Evolutionary conservation across 2,797 vertebrate genomes (phyloP).

Genomic region (Spheniscus humboldti): DNA sequence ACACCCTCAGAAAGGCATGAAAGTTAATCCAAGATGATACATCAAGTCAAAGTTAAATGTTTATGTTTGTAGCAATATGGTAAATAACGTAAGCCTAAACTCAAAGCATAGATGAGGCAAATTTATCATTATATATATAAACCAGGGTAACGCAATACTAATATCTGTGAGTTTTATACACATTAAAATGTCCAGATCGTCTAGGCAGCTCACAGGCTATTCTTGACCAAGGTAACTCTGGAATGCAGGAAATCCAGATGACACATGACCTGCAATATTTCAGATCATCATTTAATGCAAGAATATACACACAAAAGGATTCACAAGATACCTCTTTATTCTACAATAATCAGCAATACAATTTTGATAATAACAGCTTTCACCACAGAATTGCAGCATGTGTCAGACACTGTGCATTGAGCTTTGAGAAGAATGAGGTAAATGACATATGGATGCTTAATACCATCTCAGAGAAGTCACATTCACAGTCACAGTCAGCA

Average conservation of each 20-base stretch:
- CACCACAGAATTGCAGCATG: background rate
- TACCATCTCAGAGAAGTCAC: slow-evolving; percentile 34
- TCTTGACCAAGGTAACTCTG: background rate
- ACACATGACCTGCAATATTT: background rate
- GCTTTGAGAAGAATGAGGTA: background rate
- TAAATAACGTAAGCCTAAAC: background rate
- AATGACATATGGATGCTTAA: slow-evolving; percentile 19
- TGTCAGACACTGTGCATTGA: background rate
- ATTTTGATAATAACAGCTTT: background rate
- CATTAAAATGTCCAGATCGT: background rate
- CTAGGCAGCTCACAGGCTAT: background rate
- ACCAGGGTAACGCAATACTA: background rate
- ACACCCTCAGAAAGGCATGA: background rate
- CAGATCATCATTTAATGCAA: background rate
- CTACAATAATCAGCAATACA: background rate
- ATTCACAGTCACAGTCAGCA: slow-evolving; percentile 27
- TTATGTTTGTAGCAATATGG: background rate
- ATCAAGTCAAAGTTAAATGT: background rate
- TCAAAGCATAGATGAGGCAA: background rate
- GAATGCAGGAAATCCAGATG: background rate
- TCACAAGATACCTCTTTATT: background rate
- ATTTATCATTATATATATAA: background rate
- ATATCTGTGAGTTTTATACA: background rate
- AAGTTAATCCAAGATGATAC: background rate
- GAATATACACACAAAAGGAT: background rate